Conservation (phyloP, 30 jellyfish, hydroid and myxozoan species). For the Hydractinia symbiolongicarpus region DNA sequence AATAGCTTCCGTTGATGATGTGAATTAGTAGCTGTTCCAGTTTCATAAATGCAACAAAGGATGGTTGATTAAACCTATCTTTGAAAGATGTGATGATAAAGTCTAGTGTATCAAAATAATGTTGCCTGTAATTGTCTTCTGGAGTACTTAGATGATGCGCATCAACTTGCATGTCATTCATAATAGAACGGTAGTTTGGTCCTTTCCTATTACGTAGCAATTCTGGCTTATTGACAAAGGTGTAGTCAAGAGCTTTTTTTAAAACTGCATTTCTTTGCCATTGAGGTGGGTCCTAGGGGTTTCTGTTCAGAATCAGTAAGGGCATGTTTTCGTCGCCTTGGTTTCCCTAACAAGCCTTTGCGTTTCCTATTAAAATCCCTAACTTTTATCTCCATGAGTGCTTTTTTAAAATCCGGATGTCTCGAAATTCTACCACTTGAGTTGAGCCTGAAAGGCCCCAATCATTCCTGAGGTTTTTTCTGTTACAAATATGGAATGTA, state of each 20-base stretch:
- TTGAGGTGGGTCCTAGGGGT: too few relatives aligned
- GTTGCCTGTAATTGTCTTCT: not conserved
- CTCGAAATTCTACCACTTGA: too few relatives aligned
- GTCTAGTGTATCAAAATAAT: not conserved
- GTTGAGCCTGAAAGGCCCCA: too few relatives aligned
- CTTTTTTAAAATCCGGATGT: too few relatives aligned
- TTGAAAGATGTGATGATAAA: not conserved
- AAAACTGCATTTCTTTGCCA: too few relatives aligned
- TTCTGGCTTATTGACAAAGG: constrained; percentile 3
- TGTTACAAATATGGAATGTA: too few relatives aligned
- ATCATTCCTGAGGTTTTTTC: too few relatives aligned
- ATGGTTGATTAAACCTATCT: not conserved
- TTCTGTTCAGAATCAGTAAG: too few relatives aligned
- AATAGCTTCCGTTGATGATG: not conserved
- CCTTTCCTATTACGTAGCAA: not conserved
- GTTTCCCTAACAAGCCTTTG: too few relatives aligned
- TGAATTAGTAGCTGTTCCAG: not conserved
- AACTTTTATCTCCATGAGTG: too few relatives aligned
- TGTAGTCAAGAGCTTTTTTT: not conserved
- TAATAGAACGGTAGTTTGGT: not conserved
- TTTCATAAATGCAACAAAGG: not conserved
- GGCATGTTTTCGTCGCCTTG: too few relatives aligned
- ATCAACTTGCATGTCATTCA: not conserved
- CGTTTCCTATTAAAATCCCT: too few relatives aligned
- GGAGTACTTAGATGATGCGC: not conserved